Base-by-base conservation (phyloP, 92 coral and sea anemone species). In the Desmophyllum pertusum region DNA sequence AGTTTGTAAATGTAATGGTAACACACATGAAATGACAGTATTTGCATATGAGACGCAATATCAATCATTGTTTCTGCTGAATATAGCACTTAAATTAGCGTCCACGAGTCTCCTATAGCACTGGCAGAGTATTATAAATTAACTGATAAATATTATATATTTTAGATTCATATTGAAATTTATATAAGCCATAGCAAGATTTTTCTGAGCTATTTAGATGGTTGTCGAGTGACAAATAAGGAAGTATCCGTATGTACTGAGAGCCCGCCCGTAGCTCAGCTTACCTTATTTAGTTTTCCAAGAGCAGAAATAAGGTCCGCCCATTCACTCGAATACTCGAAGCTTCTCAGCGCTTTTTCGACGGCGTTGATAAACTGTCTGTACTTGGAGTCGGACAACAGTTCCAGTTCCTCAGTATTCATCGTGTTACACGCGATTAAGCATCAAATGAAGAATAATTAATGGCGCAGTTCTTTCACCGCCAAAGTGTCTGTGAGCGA, bases 301-400 rank as follows among this genome's bases (percentile, higher is more conserved):
- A 97, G 91, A 23, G 99, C 95, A 36, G 99, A 97, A 21, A 97
- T 97, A 3, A 97, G 88, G 41, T 97, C 99, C 17, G 99, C 99
- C 99, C 99, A 97, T 42, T 97, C 99, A 63, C 95, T 94, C 1
- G 99, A 92, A 66, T 95, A 97, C 70, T 97, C 99, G 59, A 97
- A 97, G 75, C 90, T 90, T 83, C 87, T 94, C 65, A 97, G 84
- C 2, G 99, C 99, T 71, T 97, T 97, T 64, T 97, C 99, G 50
- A 97, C 92, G 18, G 99, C 98, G 41, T 90, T 88, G 33, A 94
- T 92, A 79, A 97, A 97, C 91, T 97, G 99, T 15, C 99, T 92
- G 83, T 97, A 97, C 85, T 97, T 97, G 23, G 98, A 94, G 91
- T 97, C 93, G 2, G 98, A 94, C 29, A 92, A 77, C 51, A 97